Evolutionary conservation across 1,140 invertebrate genomes (phyloP), one percentile per base, ranked within the genome.

Genomic region (Diachasmimorpha longicaudata): DNA sequence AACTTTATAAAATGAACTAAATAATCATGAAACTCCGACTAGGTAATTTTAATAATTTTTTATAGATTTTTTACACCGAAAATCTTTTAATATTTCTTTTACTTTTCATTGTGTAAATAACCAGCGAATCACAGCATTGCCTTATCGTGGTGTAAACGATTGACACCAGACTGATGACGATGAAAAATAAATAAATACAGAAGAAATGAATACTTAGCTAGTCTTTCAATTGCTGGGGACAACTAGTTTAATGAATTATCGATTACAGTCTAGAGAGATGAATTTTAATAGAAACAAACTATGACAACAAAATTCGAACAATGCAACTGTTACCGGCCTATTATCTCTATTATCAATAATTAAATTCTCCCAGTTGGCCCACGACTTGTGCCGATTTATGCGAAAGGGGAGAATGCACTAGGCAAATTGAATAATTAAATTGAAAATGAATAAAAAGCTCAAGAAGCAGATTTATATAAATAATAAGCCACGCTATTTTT

Each of bases 91-190:
- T n/a, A 52, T 52, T n/a, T 52, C 48, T 52, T 52, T 52, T 19
- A 52, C 31, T 36, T 48, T 19, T 72, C 13, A 70, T 75, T 81
- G 80, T 82, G 78, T 79, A 79, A 84, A 81, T 80, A 79, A 87
- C 80, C 81, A 81, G 79, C 70, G 68, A 84, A 81, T 88, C 86
- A 85, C 85, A 85, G 78, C 81, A 88, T 86, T 86, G 86, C 86
- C 86, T 88, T 88, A 87, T 82, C 77, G 81, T 80, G 83, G 81
- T 87, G 85, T 83, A 19, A 80, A 81, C 70, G 69, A 76, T 76
- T 79, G 81, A 79, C 85, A 83, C 84, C 84, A 85, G 86, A 88
- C 86, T 87, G 86, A 88, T 82, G 76, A 78, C 55, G 67, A 77
- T 21, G 44, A 77, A 21, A 23, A 66, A 66, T 66, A n/a, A 66